Conservation (phyloP, 2,797 vertebrate species). For the Streptopelia turtur region DNA sequence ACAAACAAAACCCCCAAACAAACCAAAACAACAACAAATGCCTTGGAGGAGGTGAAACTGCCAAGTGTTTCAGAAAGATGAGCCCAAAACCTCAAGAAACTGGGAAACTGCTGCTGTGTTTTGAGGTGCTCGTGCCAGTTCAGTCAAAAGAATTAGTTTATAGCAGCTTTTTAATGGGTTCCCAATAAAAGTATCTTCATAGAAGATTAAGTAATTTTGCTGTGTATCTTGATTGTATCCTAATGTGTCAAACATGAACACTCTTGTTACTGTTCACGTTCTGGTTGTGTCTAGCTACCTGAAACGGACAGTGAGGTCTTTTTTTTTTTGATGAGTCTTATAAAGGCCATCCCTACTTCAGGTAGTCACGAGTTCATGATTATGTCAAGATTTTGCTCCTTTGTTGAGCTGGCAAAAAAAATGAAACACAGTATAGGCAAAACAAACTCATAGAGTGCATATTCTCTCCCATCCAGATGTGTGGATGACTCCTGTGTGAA, state of each 20-base stretch:
- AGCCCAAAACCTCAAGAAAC: background rate
- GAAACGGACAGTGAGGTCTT: background rate
- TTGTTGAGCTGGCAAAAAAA: background rate
- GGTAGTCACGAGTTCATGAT: background rate
- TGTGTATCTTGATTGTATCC: background rate
- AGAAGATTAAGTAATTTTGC: background rate
- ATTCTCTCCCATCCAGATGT: background rate
- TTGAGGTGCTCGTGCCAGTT: background rate
- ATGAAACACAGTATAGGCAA: accelerated
- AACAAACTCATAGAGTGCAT: background rate
- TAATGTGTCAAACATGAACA: background rate
- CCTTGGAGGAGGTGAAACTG: background rate
- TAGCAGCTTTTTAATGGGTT: background rate
- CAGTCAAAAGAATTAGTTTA: background rate
- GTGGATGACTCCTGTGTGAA: background rate
- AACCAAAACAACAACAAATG: background rate
- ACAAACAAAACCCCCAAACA: too few species aligned
- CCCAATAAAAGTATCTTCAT: background rate
- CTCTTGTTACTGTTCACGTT: background rate
- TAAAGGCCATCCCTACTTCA: background rate
- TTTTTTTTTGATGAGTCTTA: background rate
- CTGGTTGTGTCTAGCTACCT: background rate
- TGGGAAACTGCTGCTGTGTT: background rate
- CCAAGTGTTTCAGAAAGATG: background rate
- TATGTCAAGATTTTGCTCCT: background rate